Evolutionary conservation across 1,140 invertebrate species (phyloP), one percentile per base, ranked within the genome.

Genomic region (Drosophila ogumai): DNA sequence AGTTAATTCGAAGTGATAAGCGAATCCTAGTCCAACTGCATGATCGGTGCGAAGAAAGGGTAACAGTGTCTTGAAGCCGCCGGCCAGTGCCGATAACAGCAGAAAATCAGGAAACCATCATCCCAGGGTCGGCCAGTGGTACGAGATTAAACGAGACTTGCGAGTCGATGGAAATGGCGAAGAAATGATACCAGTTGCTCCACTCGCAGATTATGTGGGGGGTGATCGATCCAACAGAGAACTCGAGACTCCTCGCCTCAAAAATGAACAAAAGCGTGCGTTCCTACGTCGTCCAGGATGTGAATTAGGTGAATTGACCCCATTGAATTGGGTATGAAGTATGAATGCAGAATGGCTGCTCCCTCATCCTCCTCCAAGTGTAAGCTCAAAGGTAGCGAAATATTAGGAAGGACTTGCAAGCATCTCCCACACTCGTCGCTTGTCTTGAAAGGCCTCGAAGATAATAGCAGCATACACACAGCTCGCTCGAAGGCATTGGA

Each of bases 121-220:
- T 75, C 38, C 58, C 32, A 49, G 47, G 46, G 38, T 40, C 15
- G 41, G 40, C 60, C 40, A 52, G 55, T 49, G 41, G 41, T 76
- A 25, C 34, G 46, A 55, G 15, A 41, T 60, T 31, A 52, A 38
- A 50, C 19, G 4, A 22, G 47, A 56, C 32, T 72, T 54, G 61
- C 47, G 41, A 40, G 41, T 75, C 63, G 63, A 77, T 75, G 52
- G 28, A 58, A 66, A 65, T 68, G 63, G 31, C 19, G 46, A 63
- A 63, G 46, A 61, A 75, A 36, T 75, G 46, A 75, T 57, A 63
- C 9, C 19, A 65, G 74, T 19, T 41, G 49, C 61, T 77, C 55
- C 61, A 41, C 36, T 54, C 19, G 40, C 40, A 66, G 65, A 34
- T 47, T 32, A 28, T 36, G 52, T 36, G 17, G 31, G 22, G 31